phyloP scores from a whole-genome alignment of 2,888 invertebrate genomes.

The Andrena bucephala region DNA sequence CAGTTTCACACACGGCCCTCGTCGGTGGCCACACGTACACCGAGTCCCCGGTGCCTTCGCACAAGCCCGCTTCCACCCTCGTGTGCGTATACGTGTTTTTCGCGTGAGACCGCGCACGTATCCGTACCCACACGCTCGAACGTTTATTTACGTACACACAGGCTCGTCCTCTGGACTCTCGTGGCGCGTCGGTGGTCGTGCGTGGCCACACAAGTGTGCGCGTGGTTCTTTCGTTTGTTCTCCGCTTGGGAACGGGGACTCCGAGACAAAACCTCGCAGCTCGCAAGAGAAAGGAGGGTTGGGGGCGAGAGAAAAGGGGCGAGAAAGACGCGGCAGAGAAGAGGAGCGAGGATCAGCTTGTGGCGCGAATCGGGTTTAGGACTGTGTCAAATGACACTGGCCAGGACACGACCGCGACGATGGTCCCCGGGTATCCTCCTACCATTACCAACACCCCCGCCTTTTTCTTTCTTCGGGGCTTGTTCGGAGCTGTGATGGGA shows the following conservation, averaged over 20 bases:
- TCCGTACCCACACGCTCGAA: not conserved
- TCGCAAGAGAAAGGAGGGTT: constrained; percentile 60
- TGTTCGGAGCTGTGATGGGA: constrained; percentile 52
- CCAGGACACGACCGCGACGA: constrained; percentile 57
- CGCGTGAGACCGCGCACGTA: constrained; percentile 33
- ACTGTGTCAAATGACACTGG: constrained; percentile 84
- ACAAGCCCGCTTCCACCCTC: constrained; percentile 28
- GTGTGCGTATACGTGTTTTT: constrained; percentile 16
- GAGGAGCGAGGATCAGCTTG: constrained; percentile 73
- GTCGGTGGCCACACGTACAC: constrained; percentile 20
- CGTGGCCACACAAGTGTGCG: constrained; percentile 23
- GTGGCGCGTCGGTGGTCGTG: constrained; percentile 14
- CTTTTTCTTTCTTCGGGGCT: constrained; percentile 42
- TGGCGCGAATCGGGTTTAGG: constrained; percentile 83
- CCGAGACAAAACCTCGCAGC: constrained; percentile 78
- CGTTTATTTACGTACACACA: not conserved
- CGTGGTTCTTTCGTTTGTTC: constrained; percentile 78
- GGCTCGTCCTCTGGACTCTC: constrained; percentile 6
- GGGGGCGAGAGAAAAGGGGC: constrained; percentile 24
- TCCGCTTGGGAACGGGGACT: constrained; percentile 79
- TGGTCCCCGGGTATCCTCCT: constrained; percentile 61
- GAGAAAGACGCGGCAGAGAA: constrained; percentile 41
- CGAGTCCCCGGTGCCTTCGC: constrained; percentile 17
- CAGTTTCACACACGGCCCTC: constrained; percentile 44
- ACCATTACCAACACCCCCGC: constrained; percentile 40